Conservation (phyloP, 2,797 vertebrate species). For the Mormyrops boulengeri region DNA sequence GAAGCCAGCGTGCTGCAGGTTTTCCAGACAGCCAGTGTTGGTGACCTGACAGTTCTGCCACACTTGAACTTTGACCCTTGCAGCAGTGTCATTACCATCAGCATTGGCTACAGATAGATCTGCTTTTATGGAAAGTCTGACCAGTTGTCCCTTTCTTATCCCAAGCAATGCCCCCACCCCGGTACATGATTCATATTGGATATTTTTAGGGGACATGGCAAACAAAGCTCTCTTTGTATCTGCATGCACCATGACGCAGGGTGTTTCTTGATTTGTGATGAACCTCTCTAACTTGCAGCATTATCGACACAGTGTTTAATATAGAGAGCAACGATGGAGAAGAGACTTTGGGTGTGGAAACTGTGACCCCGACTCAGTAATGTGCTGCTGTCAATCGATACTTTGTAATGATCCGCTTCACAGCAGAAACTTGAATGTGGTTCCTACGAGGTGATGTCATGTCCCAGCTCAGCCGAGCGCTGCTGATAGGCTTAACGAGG, state of each 20-base stretch:
- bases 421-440: slow-evolving; percentile 5
- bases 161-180: not conserved
- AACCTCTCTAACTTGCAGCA: not conserved
- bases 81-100: not conserved
- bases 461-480: not conserved
- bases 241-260: not conserved
- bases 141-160: not conserved
- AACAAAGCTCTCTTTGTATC: not conserved
- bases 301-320: not conserved
- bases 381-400: not conserved
- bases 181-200: not conserved
- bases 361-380: not conserved
- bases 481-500: not conserved
- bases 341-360: not conserved
- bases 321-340: not conserved
- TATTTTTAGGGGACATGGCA: not conserved
- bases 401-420: not conserved
- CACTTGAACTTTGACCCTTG: not conserved
- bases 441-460: not conserved
- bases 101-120: not conserved
- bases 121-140: not conserved
- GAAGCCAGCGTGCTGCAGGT: not conserved
- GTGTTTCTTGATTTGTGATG: not conserved
- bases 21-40: not conserved
- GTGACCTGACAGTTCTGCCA: not conserved